phyloP scores from a whole-genome alignment of 2,797 vertebrate genomes.

The Malacoctenus gilli region DNA sequence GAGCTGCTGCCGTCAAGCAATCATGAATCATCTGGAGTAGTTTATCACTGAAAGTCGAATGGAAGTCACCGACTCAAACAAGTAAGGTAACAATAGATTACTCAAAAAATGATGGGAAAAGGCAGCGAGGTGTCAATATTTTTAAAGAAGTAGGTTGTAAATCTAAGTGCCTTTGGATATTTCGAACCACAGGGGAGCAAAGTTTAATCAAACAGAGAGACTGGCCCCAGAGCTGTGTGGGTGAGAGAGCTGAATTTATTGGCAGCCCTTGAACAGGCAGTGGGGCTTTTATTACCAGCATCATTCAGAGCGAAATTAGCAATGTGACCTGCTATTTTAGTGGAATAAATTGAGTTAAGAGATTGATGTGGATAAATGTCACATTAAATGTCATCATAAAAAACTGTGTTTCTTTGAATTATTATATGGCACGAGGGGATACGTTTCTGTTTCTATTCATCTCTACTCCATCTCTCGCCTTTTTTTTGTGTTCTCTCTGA shows the following conservation, averaged over 20 bases:
- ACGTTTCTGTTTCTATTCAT: conserved; percentile 18
- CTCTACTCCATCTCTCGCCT: background rate
- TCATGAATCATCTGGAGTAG: conserved; percentile 15
- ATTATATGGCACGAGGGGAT: conserved; percentile 21
- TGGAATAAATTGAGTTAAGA: conserved; percentile 69
- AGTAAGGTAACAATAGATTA: conserved; percentile 47
- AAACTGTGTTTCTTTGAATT: conserved; percentile 50
- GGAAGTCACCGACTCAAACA: conserved; percentile 48
- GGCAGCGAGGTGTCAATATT: conserved; percentile 71
- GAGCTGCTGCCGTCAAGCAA: conserved; percentile 8
- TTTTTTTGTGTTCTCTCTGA: conserved; percentile 1
- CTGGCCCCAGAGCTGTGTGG: conserved; percentile 66
- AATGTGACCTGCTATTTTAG: conserved; percentile 70
- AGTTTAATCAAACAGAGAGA: conserved; percentile 79
- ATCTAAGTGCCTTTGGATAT: conserved; percentile 73
- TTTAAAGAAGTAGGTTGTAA: conserved; percentile 67
- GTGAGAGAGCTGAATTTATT: conserved; percentile 70
- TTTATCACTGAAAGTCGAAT: conserved; percentile 55
- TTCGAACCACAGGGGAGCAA: conserved; percentile 70
- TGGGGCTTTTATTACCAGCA: conserved; percentile 76
- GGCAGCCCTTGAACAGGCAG: conserved; percentile 69
- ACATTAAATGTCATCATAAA: conserved; percentile 75
- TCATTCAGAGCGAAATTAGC: conserved; percentile 76
- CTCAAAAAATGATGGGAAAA: conserved; percentile 19
- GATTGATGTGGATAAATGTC: conserved; percentile 74